Percentiles rank a stretch among this genome's conserved stretches.
These are phyloP conservation scores for Cryptocheilus praepositus DNA, from an alignment of 2,888 invertebrate species.

Conservation along the genomic window DNA sequence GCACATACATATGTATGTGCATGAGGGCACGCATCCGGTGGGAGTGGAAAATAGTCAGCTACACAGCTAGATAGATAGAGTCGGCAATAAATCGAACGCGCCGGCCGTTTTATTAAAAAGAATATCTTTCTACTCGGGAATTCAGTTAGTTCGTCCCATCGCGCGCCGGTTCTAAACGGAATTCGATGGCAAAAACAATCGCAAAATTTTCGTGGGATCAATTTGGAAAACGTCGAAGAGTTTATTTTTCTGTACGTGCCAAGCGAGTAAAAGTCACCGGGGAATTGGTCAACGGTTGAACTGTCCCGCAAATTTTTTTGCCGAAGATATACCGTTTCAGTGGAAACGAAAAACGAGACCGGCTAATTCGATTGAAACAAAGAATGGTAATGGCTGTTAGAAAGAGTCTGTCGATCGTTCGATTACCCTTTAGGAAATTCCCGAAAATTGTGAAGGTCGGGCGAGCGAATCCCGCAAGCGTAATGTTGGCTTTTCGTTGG, in stretches of 20 bases:
- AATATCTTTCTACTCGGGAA: conserved; percentile 18
- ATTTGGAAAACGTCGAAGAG: not conserved
- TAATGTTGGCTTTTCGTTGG: not conserved
- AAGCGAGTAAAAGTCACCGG: not conserved
- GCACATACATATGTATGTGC: conserved; percentile 11
- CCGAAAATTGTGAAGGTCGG: not conserved
- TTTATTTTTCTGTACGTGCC: not conserved
- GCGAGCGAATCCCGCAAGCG: not conserved
- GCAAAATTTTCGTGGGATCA: not conserved
- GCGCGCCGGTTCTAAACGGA: not conserved
- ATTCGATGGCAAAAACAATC: conserved; percentile 10
- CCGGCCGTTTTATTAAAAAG: conserved; percentile 31
- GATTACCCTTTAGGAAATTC: not conserved
- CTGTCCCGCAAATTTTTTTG: too few relatives aligned
- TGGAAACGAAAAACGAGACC: too few relatives aligned
- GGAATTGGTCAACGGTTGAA: too few relatives aligned
- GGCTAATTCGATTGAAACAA: too few relatives aligned
- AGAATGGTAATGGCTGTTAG: too few relatives aligned
- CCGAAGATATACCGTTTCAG: too few relatives aligned
- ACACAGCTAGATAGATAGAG: conserved; percentile 23
- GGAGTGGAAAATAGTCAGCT: conserved; percentile 42
- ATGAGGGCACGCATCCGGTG: conserved; percentile 27
- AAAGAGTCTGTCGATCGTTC: not conserved
- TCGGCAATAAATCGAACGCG: conserved; percentile 36
- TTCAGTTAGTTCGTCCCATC: conserved; percentile 18